Base-by-base conservation (phyloP, 2,797 vertebrate species). In the Pyrocephalus nanus region DNA sequence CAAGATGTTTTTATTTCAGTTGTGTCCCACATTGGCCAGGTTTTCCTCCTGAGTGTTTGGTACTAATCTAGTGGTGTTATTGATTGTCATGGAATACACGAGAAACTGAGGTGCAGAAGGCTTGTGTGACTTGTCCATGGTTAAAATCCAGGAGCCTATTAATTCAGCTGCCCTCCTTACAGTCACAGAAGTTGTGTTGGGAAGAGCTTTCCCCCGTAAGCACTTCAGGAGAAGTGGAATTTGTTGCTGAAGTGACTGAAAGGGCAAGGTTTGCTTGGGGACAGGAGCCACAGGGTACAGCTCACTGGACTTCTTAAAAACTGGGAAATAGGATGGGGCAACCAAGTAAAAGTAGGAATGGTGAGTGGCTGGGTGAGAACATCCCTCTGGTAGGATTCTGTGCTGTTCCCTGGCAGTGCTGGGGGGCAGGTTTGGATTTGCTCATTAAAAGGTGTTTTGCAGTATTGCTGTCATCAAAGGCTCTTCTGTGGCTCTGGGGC, bases 1-100 rank as follows among this genome's bases (percentile, higher is more conserved):
- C 78, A 83, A 72, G 78, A 65, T 94, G 40, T 3, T 66, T 94
- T 93, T 84, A 72, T 72, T 94, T 91, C 73, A 57, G 20, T 60
- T 48, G 54, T 58, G 43, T 81, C 58, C 60, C 40, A 42, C 29
- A 7, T 12, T 51, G 82, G 80, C 36, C 72, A 81, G 36, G 40
- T 84, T 90, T 66, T 43, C 62, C 45, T 72, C 70, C 20, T 18
- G 29, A 58, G 36, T 51, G 45, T 61, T 90, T 60, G 69, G 21
- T 74, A n/a, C 32, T 86, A 55, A 69, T 70, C n/a, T 90, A 7
- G 15, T 38, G 54, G 13, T 70, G n/a, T 43, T 69, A 40, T 12
- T 50, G 50, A 62, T 36, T 91, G 29, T 17, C 26, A 1, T 86
- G 83, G 50, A 80, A 84, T 67, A 66, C 16, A 25, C n/a, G 78